These are phyloP conservation scores for Geothlypis trichas DNA, from an alignment of 2,113 vertebrate genomes.

Conservation along the genomic window DNA sequence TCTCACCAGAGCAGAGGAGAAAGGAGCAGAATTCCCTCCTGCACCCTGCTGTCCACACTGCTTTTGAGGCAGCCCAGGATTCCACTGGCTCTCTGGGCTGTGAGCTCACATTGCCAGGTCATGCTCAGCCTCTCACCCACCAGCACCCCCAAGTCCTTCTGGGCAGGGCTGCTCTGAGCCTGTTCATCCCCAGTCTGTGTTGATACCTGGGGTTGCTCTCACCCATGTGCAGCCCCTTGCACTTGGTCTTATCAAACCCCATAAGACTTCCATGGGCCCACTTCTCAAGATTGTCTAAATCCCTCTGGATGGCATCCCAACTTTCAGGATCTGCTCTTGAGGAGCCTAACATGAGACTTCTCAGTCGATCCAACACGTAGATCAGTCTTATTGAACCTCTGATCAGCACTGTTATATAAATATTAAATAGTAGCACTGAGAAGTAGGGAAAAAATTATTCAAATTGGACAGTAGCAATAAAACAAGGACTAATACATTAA, in stretches of 20 bases:
- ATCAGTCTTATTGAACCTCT: background rate
- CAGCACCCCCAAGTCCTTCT: background rate
- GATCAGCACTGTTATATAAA: slow-evolving; percentile 5
- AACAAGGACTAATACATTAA: slow-evolving; percentile 36
- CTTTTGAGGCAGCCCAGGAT: background rate
- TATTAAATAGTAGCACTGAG: slow-evolving; percentile 37
- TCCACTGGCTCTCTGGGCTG: background rate
- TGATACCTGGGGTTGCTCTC: background rate
- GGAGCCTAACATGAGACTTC: background rate
- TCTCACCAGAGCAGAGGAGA: background rate
- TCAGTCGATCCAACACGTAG: background rate
- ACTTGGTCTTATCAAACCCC: background rate
- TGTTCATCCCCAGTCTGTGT: background rate
- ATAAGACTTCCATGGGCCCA: background rate
- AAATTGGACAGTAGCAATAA: slow-evolving; percentile 39
- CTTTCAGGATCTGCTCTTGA: background rate
- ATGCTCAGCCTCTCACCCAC: background rate
- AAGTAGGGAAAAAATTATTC: slow-evolving; percentile 25
- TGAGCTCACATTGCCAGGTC: background rate
- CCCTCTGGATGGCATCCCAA: background rate
- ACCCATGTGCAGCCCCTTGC: background rate
- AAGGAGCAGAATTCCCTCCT: background rate
- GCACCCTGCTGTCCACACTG: background rate
- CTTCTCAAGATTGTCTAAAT: background rate
- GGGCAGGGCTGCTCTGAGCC: background rate